These are phyloP conservation scores for Branchinecta lindahli DNA, from an alignment of 1,140 invertebrate genomes.

Conservation along the genomic window DNA sequence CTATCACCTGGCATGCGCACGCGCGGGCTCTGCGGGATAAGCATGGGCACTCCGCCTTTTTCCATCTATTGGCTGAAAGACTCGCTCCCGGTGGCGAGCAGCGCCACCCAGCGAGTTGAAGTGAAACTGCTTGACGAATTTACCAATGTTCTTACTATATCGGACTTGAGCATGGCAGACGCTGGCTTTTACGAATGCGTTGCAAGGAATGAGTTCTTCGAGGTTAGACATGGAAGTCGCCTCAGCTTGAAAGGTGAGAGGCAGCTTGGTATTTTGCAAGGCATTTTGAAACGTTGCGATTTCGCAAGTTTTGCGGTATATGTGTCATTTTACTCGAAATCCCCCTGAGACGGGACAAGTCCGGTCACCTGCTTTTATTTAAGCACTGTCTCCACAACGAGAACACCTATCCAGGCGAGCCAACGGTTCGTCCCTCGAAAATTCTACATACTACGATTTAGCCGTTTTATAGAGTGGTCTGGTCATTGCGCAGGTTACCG, in stretches of 20 bases:
- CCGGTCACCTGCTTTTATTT: too few species aligned
- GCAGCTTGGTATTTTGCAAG: too few species aligned
- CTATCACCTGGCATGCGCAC: conserved; percentile 68
- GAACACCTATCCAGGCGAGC: too few species aligned
- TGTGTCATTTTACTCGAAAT: too few species aligned
- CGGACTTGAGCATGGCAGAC: conserved; percentile 21
- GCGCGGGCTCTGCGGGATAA: conserved; percentile 65
- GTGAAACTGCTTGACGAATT: conserved; percentile 19
- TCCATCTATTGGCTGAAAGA: conserved; percentile 63
- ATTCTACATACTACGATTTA: too few species aligned
- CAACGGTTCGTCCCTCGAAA: too few species aligned
- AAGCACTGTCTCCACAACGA: too few species aligned
- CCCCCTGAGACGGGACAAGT: too few species aligned
- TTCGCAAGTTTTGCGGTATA: too few species aligned
- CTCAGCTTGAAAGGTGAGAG: neutral
- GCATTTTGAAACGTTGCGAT: too few species aligned
- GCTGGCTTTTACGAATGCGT: conserved; percentile 29
- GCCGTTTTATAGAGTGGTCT: too few species aligned
- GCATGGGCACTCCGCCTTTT: conserved; percentile 57
- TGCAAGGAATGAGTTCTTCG: conserved; percentile 28
- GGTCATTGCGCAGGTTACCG: too few species aligned
- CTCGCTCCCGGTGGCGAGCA: conserved; percentile 39
- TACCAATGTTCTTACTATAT: conserved; percentile 19
- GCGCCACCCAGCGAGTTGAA: neutral
- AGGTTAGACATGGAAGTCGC: conserved; percentile 25